Percentiles rank a stretch among this genome's conserved stretches.
These are phyloP conservation scores for Trichopoda pennipes DNA, from an alignment of 2,888 invertebrate genomes.

Conservation along the genomic window DNA sequence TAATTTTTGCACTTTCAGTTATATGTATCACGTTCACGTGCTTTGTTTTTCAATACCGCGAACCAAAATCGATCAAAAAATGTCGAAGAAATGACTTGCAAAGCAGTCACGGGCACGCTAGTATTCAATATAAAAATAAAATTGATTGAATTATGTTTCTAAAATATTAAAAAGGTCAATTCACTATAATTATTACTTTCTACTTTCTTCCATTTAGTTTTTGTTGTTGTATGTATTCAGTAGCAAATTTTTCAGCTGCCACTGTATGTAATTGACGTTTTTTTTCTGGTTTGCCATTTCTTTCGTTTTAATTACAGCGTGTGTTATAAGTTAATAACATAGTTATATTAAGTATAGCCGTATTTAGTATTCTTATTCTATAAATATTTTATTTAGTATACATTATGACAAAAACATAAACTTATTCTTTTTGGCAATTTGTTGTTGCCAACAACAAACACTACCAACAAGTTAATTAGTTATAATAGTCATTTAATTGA, in stretches of 20 bases:
- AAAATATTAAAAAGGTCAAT: too few species aligned
- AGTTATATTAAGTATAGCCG: constrained; percentile 32
- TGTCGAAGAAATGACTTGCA: too few species aligned
- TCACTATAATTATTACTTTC: too few species aligned
- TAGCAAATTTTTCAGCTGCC: neutral
- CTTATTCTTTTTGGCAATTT: constrained; percentile 2
- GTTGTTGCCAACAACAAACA: neutral
- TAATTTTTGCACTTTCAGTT: too few species aligned
- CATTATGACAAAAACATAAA: constrained; percentile 40
- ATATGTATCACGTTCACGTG: too few species aligned
- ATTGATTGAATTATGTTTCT: too few species aligned
- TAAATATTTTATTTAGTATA: constrained; percentile 33
- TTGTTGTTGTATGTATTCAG: neutral
- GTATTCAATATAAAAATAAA: too few species aligned
- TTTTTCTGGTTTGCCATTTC: constrained; percentile 16
- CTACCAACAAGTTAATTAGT: constrained; percentile 36
- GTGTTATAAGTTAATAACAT: constrained; percentile 46
- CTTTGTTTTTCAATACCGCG: too few species aligned
- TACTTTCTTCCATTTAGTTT: too few species aligned
- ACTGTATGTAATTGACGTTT: constrained; percentile 51
- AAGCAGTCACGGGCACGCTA: too few species aligned
- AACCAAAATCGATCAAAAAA: too few species aligned
- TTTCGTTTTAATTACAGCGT: constrained; percentile 51
- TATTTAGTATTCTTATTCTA: constrained; percentile 31
- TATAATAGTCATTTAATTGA: constrained; percentile 42